These are phyloP conservation scores for Nemurella pictetii DNA, from an alignment of 2,888 invertebrate genomes.

Conservation along the genomic window DNA sequence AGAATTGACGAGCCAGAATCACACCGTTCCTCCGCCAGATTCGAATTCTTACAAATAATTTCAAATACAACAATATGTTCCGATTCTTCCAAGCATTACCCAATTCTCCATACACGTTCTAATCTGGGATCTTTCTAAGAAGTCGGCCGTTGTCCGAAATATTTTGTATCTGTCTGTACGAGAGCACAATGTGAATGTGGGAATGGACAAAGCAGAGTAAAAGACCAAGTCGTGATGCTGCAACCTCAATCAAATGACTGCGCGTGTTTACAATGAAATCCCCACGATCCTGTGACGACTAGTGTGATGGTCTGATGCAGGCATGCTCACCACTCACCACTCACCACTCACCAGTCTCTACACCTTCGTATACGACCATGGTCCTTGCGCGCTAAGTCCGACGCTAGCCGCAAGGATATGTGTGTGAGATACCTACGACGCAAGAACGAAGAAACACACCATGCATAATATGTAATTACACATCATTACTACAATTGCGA, in stretches of 20 bases:
- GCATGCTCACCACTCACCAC: background rate
- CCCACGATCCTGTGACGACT: slow-evolving; percentile 15
- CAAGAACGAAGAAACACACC: slow-evolving; percentile 7
- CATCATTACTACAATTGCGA: slow-evolving; percentile 17
- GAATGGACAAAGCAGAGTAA: slow-evolving; percentile 28
- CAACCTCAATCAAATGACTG: slow-evolving; percentile 15
- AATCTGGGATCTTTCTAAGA: slow-evolving; percentile 17
- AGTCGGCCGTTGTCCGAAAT: background rate
- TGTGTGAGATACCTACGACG: no score
- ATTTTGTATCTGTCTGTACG: slow-evolving; percentile 18
- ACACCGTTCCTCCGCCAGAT: background rate
- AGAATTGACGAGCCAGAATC: background rate
- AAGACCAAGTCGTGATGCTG: slow-evolving; percentile 26
- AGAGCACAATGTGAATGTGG: slow-evolving; percentile 27
- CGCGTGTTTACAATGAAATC: slow-evolving; percentile 27
- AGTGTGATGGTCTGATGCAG: background rate
- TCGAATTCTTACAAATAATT: background rate
- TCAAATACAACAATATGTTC: background rate
- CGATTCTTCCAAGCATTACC: slow-evolving; percentile 8
- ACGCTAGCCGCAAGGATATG: background rate
- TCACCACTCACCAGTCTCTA: background rate
- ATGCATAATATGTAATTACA: slow-evolving; percentile 31
- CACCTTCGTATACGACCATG: background rate
- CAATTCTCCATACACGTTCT: slow-evolving; percentile 7
- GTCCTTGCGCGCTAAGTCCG: background rate